Base-by-base conservation (phyloP, 2,113 vertebrate species). In the Equus przewalskii region DNA sequence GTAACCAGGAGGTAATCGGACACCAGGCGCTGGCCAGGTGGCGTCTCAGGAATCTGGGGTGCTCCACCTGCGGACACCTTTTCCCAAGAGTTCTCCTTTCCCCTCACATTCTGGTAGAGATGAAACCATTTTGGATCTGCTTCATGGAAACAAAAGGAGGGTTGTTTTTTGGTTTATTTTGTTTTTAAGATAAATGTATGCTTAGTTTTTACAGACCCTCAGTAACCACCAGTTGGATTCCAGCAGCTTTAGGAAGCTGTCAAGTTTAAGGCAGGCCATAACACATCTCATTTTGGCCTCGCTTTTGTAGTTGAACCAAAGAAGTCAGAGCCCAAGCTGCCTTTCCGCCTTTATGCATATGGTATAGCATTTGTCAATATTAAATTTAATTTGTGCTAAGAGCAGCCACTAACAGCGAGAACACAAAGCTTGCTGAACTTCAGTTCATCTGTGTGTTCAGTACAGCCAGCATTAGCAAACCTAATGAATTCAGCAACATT, bases 321-420 rank as follows among this genome's bases (percentile, higher is more conserved):
- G 7, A 85, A 89, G 60, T 89, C 56, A 64, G 85, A 83, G 58
- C 44, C 89, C 13, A 58, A 22, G 26, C 33, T 91, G 69, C 46
- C 65, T 51, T 60, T 81, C 33, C 2, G 26, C 7, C 49, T 75
- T 64, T 94, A 78, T 94, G 18, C 14, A 6, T 11, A 58, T 49
- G 90, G 49, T 33, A 44, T 4, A 93, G 3, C 5, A 36, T 89
- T 97, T 97, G 69, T 89, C 96, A 81, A 85, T 64, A 83, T 88
- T 96, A 92, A 85, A 92, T 91, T 96, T 80, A 67, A 62, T 96
- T 58, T 94, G 95, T 84, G 67, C 91, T 95, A 80, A 89, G 76
- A 91, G 72, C 75, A 49, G 82, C 58, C 2, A 46, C 92, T 82
- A 94, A 92, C 26, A 92, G 81, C 4, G n/a, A 97, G 91, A 97